Base-by-base conservation (phyloP, 2,797 vertebrate species). In the Ispidina lecontei region DNA sequence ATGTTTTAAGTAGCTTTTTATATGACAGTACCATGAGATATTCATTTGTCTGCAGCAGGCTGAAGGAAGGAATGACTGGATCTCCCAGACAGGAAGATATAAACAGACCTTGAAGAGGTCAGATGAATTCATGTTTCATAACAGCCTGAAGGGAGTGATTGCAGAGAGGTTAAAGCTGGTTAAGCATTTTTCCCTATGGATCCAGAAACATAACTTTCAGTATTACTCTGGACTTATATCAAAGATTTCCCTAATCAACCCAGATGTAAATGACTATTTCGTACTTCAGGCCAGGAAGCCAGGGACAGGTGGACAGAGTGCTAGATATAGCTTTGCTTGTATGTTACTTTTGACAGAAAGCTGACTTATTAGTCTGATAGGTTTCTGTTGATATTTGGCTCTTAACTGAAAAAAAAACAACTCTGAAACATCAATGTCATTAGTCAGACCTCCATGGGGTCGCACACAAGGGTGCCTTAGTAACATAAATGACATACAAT, bases 71-170 rank as follows among this genome's bases (percentile, higher is more conserved):
- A 95, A 96, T 89, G 91, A 90, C 91, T 93, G 91, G 58, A 84
- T 96, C 91, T 95, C 69, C 86, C 75, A 94, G 91, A 96, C 88
- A 96, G 95, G 95, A 95, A 96, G 94, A 95, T 94, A 95, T 96
- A 96, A 95, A 91, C 92, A 95, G 95, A 82, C 94, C 93, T 95
- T 94, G 94, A 92, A 92, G 95, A 94, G 95, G 95, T 95, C 93
- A 94, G 93, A 95, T 94, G 78, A 96, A 96, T 96, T 95, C 92
- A 91, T 95, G 93, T 96, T 96, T 95, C 93, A 92, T 93, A 95
- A 92, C 87, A 93, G 93, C 84, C 87, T 95, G 90, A 80, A 96
- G 90, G 91, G 87, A 95, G 81, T 72, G 7, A 25, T 47, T 92
- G 89, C 70, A 62, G 84, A 71, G 94, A 93, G 84, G 92, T 95